Evolutionary conservation across 35 echinoderm and acorn worm species (phyloP).

Genomic region (Acanthaster planci): DNA sequence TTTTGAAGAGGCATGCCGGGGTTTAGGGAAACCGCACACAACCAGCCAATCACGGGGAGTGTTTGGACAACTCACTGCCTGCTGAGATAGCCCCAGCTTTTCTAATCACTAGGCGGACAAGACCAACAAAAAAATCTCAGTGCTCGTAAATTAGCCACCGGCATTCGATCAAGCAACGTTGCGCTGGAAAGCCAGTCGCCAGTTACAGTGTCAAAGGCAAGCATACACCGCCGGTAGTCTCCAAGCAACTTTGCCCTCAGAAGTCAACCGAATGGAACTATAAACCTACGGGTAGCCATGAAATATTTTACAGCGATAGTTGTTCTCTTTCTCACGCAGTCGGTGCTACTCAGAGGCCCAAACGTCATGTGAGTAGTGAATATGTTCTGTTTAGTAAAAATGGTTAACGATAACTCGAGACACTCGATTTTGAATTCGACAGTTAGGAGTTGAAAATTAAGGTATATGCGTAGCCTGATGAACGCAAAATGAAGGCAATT

Average conservation of each 20-base stretch:
- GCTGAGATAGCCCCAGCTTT: constrained; percentile 6
- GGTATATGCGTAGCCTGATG: too few species aligned
- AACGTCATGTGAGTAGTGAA: constrained; percentile 7
- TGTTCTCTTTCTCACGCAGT: background rate
- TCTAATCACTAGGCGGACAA: too few species aligned
- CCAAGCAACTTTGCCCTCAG: background rate
- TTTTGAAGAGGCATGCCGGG: background rate
- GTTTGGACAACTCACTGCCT: constrained; percentile 25
- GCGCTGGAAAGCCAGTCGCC: background rate
- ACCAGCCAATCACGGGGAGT: constrained; percentile 5
- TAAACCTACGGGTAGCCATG: background rate
- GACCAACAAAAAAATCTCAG: background rate
- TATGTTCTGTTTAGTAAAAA: background rate
- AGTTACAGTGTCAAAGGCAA: background rate
- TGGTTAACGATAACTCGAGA: background rate
- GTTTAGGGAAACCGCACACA: constrained; percentile 8
- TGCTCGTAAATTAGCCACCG: constrained; percentile 1
- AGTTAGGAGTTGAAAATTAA: too few species aligned
- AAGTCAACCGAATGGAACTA: constrained; percentile 15
- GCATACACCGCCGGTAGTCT: background rate
- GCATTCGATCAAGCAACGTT: background rate
- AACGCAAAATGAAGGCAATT: too few species aligned
- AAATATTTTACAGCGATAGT: background rate
- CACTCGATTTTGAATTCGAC: too few species aligned
- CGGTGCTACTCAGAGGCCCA: background rate